phyloP scores from a whole-genome alignment of 2,888 invertebrate species.

The Sminthurides aquaticus region DNA sequence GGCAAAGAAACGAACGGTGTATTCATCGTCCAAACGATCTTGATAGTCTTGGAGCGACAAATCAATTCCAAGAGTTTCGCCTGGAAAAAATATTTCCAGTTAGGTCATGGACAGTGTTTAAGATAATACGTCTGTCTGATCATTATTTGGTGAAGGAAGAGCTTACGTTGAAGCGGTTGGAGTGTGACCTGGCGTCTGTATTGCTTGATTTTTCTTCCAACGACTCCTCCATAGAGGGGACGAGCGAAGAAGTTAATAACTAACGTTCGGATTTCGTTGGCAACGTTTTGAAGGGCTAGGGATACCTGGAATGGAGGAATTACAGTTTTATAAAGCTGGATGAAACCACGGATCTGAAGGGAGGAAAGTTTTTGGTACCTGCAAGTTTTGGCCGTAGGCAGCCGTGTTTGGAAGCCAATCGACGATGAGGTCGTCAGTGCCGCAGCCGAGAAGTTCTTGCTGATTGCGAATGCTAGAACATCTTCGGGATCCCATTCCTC shows the following conservation, averaged over 20 bases:
- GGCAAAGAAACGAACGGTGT: slow-evolving; percentile 64
- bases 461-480: slow-evolving; percentile 51
- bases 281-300: slow-evolving; percentile 52
- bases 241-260: slow-evolving; percentile 58
- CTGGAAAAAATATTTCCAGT: slow-evolving; percentile 46
- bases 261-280: slow-evolving; percentile 57
- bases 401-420: slow-evolving; percentile 53
- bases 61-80: slow-evolving; percentile 56
- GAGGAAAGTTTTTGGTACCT: slow-evolving; percentile 47
- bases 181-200: slow-evolving; percentile 57
- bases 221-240: slow-evolving; percentile 63
- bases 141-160: background rate
- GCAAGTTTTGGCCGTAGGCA: slow-evolving; percentile 60
- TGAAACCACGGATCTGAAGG: background rate
- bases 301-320: slow-evolving; percentile 32
- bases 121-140: too few relatives aligned
- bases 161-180: slow-evolving; percentile 54
- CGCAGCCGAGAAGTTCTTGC: slow-evolving; percentile 47
- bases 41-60: slow-evolving; percentile 62
- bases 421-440: slow-evolving; percentile 58
- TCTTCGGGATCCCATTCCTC: slow-evolving; percentile 57
- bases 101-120: too few relatives aligned
- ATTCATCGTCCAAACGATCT: slow-evolving; percentile 62
- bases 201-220: slow-evolving; percentile 57
- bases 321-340: background rate